Evolutionary conservation across 1,140 invertebrate genomes (phyloP).

Genomic region (Reticulitermes speratus): DNA sequence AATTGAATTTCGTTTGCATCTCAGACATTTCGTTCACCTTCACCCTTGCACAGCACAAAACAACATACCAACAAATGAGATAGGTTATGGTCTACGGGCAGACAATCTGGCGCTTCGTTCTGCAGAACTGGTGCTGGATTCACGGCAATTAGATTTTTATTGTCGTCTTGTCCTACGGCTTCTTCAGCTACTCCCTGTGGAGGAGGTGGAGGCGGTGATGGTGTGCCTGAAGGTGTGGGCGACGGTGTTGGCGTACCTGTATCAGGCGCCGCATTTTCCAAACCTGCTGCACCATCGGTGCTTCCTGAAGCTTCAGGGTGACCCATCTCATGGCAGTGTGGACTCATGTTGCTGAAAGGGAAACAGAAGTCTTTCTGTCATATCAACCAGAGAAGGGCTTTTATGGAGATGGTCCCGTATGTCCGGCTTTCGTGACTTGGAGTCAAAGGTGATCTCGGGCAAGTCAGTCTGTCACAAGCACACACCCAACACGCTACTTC

Average conservation of each 20-base stretch:
- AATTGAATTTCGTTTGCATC: no score
- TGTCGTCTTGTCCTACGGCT: not conserved
- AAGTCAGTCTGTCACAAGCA: no score
- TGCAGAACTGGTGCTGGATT: not conserved
- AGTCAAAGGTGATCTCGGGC: no score
- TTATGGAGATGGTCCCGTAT: no score
- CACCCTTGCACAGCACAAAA: not conserved
- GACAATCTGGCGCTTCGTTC: not conserved
- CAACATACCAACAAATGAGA: constrained; percentile 25
- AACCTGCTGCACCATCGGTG: not conserved
- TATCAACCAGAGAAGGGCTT: no score
- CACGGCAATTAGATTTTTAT: not conserved
- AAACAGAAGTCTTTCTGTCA: no score
- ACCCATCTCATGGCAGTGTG: not conserved
- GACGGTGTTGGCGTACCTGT: not conserved
- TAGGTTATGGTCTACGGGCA: constrained; percentile 26
- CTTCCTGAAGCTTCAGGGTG: not conserved
- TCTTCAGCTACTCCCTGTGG: not conserved
- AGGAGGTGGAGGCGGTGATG: not conserved
- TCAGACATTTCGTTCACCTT: not conserved
- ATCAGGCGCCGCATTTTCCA: not conserved
- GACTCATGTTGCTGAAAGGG: not conserved
- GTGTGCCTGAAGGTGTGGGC: not conserved
- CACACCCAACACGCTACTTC: no score
- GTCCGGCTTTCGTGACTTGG: no score